Evolutionary conservation across 2,888 invertebrate species (phyloP), one percentile per base, ranked within the genome.

Genomic region (Macaria notata): DNA sequence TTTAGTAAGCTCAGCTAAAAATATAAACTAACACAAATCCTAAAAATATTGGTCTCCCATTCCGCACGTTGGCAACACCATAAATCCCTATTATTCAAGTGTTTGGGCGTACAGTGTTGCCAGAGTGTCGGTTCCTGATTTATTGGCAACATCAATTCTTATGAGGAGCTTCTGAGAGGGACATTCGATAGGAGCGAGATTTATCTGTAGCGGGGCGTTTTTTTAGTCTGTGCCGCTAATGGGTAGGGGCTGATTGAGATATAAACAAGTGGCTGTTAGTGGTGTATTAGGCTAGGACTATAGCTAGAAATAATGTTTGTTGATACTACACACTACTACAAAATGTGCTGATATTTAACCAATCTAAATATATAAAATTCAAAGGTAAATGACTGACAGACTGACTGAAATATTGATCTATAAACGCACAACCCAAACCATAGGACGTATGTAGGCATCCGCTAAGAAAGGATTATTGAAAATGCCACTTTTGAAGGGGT

Each of bases 41-140:
- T 36, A 31, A 38, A 54, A 61, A 48, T 44, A 53, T 2, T 19
- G 19, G 50, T 50, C 29, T 31, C 64, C 49, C 41, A 46, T 31
- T 71, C 9, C 65, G 72, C 66, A 78, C 76, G 56, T 52, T 31
- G 44, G 51, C 9, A 4, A 52, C 51, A 65, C 61, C 79, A 86
- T 86, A 86, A 86, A 86, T 86, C 80, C 78, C 70, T 73, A 85
- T 87, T 86, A 87, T 82, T 84, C 76, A 81, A 87, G 87, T 86
- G 84, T 84, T 83, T 80, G 85, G 84, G 86, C 83, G 84, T 76
- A 30, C 69, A 65, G 63, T 71, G 66, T 60, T 60, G 64, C 64
- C 65, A 66, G 61, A 76, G 78, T 78, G 78, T 79, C 78, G 77
- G 66, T 72, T 57, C 33, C 64, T 84, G 86, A 87, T 87, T 84